Conservation (phyloP, 2,113 vertebrate species). For the Proterorhinus semilunaris region DNA sequence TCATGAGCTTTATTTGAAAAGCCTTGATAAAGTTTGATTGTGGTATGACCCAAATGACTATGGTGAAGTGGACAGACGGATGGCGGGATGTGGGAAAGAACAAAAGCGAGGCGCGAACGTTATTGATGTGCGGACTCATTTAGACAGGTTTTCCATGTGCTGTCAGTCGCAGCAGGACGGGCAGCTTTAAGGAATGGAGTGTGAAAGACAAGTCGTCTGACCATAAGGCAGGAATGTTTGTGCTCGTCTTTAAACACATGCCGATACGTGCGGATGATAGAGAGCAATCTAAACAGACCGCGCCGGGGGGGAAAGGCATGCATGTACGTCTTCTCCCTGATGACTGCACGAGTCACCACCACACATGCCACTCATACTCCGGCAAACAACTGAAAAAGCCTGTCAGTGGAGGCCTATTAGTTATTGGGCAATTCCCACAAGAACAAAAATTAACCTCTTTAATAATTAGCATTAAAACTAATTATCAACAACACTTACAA, state of each 20-base stretch:
- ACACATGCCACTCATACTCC: slow-evolving; percentile 41
- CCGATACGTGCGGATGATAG: slow-evolving; percentile 50
- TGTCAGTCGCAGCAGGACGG: slow-evolving; percentile 74
- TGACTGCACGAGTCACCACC: slow-evolving; percentile 47
- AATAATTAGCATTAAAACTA: background rate
- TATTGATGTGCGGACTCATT: slow-evolving; percentile 72
- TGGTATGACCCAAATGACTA: slow-evolving; percentile 8
- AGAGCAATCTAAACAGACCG: slow-evolving; percentile 63
- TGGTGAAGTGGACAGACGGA: slow-evolving; percentile 24
- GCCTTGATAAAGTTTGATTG: background rate
- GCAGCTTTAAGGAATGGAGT: slow-evolving; percentile 69
- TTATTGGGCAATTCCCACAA: background rate
- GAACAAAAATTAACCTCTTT: background rate
- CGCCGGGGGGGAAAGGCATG: slow-evolving; percentile 30
- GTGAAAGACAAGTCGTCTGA: slow-evolving; percentile 75
- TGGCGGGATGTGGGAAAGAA: slow-evolving; percentile 31
- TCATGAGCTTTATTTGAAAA: background rate
- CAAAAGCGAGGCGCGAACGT: slow-evolving; percentile 61
- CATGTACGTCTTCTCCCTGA: slow-evolving; percentile 31
- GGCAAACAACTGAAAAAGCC: slow-evolving; percentile 50
- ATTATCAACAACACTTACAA: background rate
- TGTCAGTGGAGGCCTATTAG: background rate
- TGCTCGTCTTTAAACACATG: slow-evolving; percentile 67
- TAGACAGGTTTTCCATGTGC: slow-evolving; percentile 79
- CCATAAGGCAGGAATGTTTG: slow-evolving; percentile 60